Base-by-base conservation (phyloP, 2,113 vertebrate genomes). In the Alectura lathami region DNA sequence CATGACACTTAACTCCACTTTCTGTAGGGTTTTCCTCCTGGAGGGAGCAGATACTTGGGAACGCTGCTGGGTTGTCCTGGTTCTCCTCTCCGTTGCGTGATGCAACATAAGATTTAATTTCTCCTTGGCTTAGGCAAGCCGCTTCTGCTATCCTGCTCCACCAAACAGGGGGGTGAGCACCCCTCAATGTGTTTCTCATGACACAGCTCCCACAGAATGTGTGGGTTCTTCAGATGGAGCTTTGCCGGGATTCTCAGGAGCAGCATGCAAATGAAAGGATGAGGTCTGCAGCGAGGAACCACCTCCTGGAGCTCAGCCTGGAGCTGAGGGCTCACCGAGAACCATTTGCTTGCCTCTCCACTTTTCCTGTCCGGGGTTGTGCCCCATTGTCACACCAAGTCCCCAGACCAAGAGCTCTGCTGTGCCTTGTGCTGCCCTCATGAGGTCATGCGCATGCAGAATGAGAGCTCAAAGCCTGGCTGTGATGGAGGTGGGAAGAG, bases 141-240 rank as follows among this genome's bases (percentile, higher is more conserved):
- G 62, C 62, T 76, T 42, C 40, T 10, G 50, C 43, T 40, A 2
- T 14, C 3, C 7, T 8, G 6, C 57, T 69, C n/a, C 60, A 42
- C 38, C n/a, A n/a, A 43, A 9, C 1, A 0, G 3, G 5, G 12
- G 26, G 63, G n/a, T 45, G 47, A 29, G 27, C 8, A 1, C 24
- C 23, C 30, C 10, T 8, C 86, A 23, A 32, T 2, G 30, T 22
- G 2, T 43, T 30, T 12, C 59, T 47, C 26, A 1, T 3, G 26
- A 29, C 14, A 3, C 1, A 1, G 40, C 30, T 50, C 32, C 30
- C 22, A 1, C 42, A 7, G 9, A 9, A 4, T 3, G 0, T 24
- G 7, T 16, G 14, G 20, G 9, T n/a, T 20, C 42, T 17, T 5
- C 43, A 38, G 26, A 26, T 14, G 43, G 40, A 72, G 18, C 42